Base-by-base conservation (phyloP, 2,113 vertebrate genomes). In the Psophia crepitans region DNA sequence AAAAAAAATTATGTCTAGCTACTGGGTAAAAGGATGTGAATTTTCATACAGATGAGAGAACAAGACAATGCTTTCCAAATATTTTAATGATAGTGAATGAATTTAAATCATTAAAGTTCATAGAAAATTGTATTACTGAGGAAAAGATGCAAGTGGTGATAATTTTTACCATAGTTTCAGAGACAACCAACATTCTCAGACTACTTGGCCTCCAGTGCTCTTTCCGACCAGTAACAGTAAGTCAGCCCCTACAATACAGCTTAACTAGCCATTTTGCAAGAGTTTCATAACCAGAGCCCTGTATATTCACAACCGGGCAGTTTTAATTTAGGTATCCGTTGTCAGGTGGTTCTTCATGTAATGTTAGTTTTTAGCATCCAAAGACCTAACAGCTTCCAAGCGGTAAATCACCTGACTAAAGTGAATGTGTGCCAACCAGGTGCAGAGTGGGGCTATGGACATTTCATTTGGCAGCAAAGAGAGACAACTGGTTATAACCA, bases 381-480 rank as follows among this genome's bases (percentile, higher is more conserved):
- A 68, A 89, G 44, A 41, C 16, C 8, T 65, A 64, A 39, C 1
- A 28, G 51, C 43, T 87, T 71, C 43, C 49, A 6, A 7, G 61
- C 33, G 53, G 26, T 33, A 82, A 79, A 75, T 35, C 30, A 54
- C 12, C 21, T 48, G 39, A 48, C 56, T 82, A 39, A 91, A 81
- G 39, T 11, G n/a, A 86, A 30, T 0, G 1, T 23, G 9, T 58
- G 43, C 15, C 73, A 74, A 4, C 21, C 57, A 60, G 0, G 0
- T 22, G 30, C 1, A 44, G 8, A 81, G 33, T 30, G 33, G 12
- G 27, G 21, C 56, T 24, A 41, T 5, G 12, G 41, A 58, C 18
- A 8, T 32, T 44, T 51, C 44, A n/a, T 49, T 28, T 0, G 5
- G 28, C 10, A 66, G 26, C 9, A 66, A 30, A 69, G 49, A 58